Evolutionary conservation across 1,140 invertebrate species (phyloP).

Genomic region (Platyscapa corneri): DNA sequence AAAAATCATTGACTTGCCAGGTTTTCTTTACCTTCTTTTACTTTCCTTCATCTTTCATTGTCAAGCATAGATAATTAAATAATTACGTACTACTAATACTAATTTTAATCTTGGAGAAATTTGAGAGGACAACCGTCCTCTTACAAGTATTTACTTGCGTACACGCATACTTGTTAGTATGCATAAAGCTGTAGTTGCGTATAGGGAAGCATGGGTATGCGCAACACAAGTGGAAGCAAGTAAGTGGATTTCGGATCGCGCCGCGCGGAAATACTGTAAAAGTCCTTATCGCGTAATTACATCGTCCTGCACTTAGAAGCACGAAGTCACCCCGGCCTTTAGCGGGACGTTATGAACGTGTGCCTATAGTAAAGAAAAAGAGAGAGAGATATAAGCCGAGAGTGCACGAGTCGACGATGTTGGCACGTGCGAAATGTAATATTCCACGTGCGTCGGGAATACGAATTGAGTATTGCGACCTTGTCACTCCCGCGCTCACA

Average conservation of each 20-base stretch:
- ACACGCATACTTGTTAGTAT: neutral
- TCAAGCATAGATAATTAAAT: neutral
- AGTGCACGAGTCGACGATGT: constrained; percentile 5
- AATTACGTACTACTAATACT: neutral
- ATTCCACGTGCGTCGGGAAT: constrained; percentile 60
- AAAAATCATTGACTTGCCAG: neutral
- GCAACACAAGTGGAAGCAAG: neutral
- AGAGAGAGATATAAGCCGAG: neutral
- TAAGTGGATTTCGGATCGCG: neutral
- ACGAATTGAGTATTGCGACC: constrained; percentile 53
- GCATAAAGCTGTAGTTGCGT: neutral
- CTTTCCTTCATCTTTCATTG: neutral
- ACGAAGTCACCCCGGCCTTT: constrained; percentile 6
- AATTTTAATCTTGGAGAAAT: neutral
- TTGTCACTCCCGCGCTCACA: neutral
- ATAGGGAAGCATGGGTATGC: neutral
- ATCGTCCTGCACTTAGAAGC: constrained; percentile 33
- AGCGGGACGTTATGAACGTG: constrained; percentile 12
- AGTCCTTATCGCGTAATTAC: constrained; percentile 51
- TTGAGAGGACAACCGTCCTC: neutral
- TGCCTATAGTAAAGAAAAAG: neutral
- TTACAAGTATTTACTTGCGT: neutral
- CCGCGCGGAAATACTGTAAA: constrained; percentile 26
- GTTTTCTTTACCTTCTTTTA: neutral
- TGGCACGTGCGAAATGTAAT: constrained; percentile 64